Percentiles rank a stretch among this genome's conserved stretches.
Evolutionary conservation across 2,888 invertebrate genomes (phyloP).

Genomic region (Eretmocerus hayati): DNA sequence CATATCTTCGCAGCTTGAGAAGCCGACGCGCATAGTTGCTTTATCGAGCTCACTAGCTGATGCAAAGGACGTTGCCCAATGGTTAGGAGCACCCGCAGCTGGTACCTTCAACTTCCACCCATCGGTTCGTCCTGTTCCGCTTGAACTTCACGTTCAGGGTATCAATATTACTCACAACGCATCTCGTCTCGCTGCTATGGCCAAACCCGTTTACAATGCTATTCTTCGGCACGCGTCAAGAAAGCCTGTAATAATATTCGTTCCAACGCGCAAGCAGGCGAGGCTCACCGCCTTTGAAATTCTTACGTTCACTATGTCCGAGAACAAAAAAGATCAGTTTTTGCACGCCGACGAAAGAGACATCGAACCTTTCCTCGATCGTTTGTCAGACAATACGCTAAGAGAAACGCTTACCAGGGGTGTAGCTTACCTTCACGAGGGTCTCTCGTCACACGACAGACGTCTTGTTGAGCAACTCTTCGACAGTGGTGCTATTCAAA

Average conservation of each 20-base stretch:
- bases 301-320: slow-evolving; percentile 87
- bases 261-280: slow-evolving; percentile 85
- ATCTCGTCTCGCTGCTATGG: slow-evolving; percentile 94
- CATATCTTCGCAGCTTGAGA: slow-evolving; percentile 89
- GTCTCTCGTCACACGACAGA: slow-evolving; percentile 76
- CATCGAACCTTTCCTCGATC: slow-evolving; percentile 79
- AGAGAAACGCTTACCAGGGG: slow-evolving; percentile 90
- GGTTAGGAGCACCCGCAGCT: slow-evolving; percentile 91
- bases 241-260: slow-evolving; percentile 84
- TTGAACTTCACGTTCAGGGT: slow-evolving; percentile 93
- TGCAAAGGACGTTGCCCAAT: slow-evolving; percentile 90
- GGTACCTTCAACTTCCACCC: slow-evolving; percentile 98
- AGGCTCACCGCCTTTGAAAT: slow-evolving; percentile 93
- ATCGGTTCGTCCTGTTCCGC: slow-evolving; percentile 87
- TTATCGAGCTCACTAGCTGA: slow-evolving; percentile 90
- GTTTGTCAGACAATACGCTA: slow-evolving; percentile 83
- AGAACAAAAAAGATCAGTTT: slow-evolving; percentile 78
- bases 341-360: slow-evolving; percentile 82
- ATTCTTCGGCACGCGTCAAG: slow-evolving; percentile 76
- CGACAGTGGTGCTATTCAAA: slow-evolving; percentile 85
- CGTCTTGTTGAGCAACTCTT: slow-evolving; percentile 89
- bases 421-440: slow-evolving; percentile 96
- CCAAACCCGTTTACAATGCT: slow-evolving; percentile 93
- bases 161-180: slow-evolving; percentile 97
- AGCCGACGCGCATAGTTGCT: slow-evolving; percentile 86